These are phyloP conservation scores for Mnemiopsis leidyi DNA, from an alignment of 37 sponge, comb jelly and placozoan genomes.

Conservation along the genomic window DNA sequence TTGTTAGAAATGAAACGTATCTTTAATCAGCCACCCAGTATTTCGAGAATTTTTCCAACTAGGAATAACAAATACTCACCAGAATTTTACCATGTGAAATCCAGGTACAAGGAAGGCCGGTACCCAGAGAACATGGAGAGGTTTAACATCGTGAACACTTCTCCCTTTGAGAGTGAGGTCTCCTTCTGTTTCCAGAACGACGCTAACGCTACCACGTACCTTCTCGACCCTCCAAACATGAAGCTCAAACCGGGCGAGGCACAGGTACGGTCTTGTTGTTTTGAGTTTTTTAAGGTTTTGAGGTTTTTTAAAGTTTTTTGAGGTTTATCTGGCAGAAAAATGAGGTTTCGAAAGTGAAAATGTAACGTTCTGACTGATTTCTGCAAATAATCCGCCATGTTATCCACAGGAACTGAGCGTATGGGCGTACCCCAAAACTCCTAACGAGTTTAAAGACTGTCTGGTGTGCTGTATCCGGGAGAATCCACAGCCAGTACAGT, in stretches of 20 bases:
- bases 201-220: conserved; percentile 80
- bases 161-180: conserved; percentile 72
- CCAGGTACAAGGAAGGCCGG: conserved; percentile 80
- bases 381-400: too few relatives aligned
- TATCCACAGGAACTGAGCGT: conserved; percentile 75
- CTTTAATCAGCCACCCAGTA: too few relatives aligned
- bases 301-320: neutral
- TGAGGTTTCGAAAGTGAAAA: neutral
- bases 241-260: conserved; percentile 78
- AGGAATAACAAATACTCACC: too few relatives aligned
- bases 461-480: conserved; percentile 85
- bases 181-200: conserved; percentile 86
- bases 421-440: conserved; percentile 92
- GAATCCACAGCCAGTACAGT: conserved; percentile 87
- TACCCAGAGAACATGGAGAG: conserved; percentile 94
- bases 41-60: too few relatives aligned
- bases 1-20: too few relatives aligned
- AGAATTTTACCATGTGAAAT: too few relatives aligned
- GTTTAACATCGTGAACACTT: conserved; percentile 79
- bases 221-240: conserved; percentile 86
- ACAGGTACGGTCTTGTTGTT: conserved; percentile 67
- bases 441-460: conserved; percentile 73
- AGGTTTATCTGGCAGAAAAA: neutral
- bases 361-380: too few relatives aligned
- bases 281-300: neutral